These are phyloP conservation scores for Scelioninae gen. 1 DNA, from an alignment of 2,888 invertebrate genomes.

Conservation along the genomic window DNA sequence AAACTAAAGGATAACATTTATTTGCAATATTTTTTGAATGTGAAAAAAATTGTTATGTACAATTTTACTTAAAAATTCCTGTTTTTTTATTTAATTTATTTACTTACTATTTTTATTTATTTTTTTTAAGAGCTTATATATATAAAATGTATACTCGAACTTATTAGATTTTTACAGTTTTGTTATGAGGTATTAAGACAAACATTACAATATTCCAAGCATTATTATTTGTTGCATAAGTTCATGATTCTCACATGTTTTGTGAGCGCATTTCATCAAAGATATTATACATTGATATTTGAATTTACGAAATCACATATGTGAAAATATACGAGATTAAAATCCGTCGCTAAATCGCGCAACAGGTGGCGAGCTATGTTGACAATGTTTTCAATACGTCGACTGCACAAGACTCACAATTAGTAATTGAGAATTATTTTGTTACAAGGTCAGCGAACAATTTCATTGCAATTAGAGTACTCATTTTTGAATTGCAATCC, in stretches of 20 bases:
- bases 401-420: conserved; percentile 65
- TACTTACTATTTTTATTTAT: too few species aligned
- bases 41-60: too few species aligned
- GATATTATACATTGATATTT: conserved; percentile 46
- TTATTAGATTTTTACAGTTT: too few species aligned
- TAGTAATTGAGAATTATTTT: conserved; percentile 62
- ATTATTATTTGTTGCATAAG: conserved; percentile 37
- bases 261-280: conserved; percentile 42
- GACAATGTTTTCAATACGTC: conserved; percentile 71
- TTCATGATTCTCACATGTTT: conserved; percentile 44
- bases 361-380: conserved; percentile 78
- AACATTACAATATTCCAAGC: neutral
- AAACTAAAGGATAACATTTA: too few species aligned
- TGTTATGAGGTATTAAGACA: too few species aligned
- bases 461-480: conserved; percentile 31
- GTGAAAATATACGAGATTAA: conserved; percentile 79
- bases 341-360: conserved; percentile 80
- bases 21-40: too few species aligned
- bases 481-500: conserved; percentile 15
- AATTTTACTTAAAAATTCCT: too few species aligned
- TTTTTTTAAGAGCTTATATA: too few species aligned
- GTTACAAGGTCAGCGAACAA: conserved; percentile 43
- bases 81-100: too few species aligned
- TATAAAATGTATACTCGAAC: too few species aligned
- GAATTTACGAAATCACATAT: conserved; percentile 72